Evolutionary conservation across 2,113 vertebrate genomes (phyloP).

Genomic region (Pontoporia blainvillei): DNA sequence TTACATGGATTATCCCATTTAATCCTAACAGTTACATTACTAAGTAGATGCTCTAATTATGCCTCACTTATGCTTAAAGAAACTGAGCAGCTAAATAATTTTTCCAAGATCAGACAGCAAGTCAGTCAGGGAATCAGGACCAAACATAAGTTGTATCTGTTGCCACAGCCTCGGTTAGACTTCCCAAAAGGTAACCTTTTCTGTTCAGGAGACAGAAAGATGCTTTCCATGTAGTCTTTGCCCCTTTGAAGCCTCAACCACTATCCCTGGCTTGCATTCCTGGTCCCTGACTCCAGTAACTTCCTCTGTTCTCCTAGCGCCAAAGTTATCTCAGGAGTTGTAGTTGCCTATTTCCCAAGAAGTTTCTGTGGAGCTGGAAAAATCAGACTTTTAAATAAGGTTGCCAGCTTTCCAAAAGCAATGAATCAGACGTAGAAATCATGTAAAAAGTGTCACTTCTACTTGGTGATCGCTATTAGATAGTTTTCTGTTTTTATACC

Average conservation of each 20-base stretch:
- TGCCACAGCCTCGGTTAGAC: fast-evolving
- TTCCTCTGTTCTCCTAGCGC: neutral
- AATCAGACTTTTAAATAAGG: neutral
- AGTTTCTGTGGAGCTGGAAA: neutral
- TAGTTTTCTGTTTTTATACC: neutral
- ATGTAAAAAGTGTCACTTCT: neutral
- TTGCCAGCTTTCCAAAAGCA: neutral
- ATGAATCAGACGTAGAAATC: neutral
- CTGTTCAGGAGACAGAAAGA: neutral
- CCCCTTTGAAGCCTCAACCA: neutral
- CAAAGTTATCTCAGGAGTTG: neutral
- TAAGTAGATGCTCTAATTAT: neutral
- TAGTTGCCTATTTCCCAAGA: neutral
- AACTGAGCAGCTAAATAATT: neutral
- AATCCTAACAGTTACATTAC: neutral
- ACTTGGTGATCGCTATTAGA: neutral
- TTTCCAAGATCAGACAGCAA: neutral
- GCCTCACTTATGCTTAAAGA: neutral
- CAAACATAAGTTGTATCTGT: neutral
- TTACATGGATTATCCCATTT: neutral
- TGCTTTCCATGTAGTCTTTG: neutral
- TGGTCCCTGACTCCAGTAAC: neutral
- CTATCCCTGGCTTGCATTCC: neutral
- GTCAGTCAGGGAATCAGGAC: neutral
- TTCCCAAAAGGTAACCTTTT: neutral